phyloP scores from a whole-genome alignment of 2,888 invertebrate species.

The Anthoptus insignis region DNA sequence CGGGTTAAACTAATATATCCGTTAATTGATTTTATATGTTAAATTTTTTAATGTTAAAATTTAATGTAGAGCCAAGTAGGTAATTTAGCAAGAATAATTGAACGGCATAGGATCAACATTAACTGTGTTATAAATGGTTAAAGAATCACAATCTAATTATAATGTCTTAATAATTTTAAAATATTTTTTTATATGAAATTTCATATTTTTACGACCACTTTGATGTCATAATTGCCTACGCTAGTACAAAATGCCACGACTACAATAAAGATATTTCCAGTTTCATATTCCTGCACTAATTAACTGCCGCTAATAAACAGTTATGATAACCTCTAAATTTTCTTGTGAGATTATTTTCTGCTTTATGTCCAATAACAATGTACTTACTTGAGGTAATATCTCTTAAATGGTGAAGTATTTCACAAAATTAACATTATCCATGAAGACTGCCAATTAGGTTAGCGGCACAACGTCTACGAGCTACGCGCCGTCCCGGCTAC shows the following conservation, averaged over 20 bases:
- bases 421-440: slow-evolving; percentile 77
- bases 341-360: slow-evolving; percentile 21
- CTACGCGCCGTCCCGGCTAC: slow-evolving; percentile 45
- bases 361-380: slow-evolving; percentile 26
- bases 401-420: slow-evolving; percentile 57
- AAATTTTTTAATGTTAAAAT: too few species aligned
- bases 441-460: slow-evolving; percentile 80
- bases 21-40: too few species aligned
- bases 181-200: too few species aligned
- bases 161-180: not conserved
- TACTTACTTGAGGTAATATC: slow-evolving; percentile 47
- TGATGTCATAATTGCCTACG: too few species aligned
- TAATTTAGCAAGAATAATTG: not conserved
- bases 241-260: not conserved
- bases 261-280: slow-evolving; percentile 7
- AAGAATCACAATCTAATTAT: too few species aligned
- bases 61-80: not conserved
- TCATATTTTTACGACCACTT: too few species aligned
- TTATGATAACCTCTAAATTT: slow-evolving; percentile 20
- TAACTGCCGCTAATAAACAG: slow-evolving; percentile 28
- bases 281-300: slow-evolving; percentile 15
- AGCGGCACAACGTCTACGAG: slow-evolving; percentile 66
- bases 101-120: not conserved
- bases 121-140: too few species aligned
- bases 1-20: too few species aligned